Evolutionary conservation across 2,113 vertebrate genomes (phyloP), one percentile per base, ranked within the genome.

Genomic region (Chloebia gouldiae): DNA sequence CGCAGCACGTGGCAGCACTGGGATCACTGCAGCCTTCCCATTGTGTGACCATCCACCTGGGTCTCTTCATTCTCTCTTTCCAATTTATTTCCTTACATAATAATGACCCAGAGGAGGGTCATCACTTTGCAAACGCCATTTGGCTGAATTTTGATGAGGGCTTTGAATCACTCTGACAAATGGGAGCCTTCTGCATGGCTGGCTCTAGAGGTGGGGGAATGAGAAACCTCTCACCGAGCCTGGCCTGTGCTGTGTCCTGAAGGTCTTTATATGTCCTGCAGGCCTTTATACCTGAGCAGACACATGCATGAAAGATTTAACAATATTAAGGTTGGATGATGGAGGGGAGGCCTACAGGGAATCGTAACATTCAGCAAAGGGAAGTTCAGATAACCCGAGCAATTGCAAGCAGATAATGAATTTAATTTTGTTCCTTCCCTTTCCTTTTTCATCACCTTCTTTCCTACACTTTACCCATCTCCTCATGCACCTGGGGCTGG

Each of bases 41-140:
- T 87, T 94, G 92, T 94, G 44, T 84, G 44, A 49, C 70, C 57
- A 3, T 84, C 75, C 94, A 94, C 84, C 81, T 82, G 78, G 54
- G 90, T 82, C 91, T 90, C 75, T 82, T 82, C 81, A 40, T 82
- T 90, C 82, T 92, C 69, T 66, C 79, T 73, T 88, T 96, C 82
- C 79, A 94, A 91, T 97, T 90, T 96, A 94, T 92, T 92, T 93
- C 76, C 72, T 94, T 88, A 77, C 90, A 88, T 96, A 94, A 27
- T 95, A 95, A 97, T 94, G 90, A 96, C 96, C 92, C 95, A 95
- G 79, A 93, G 95, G 95, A 97, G 91, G 86, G 72, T 86, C 9
- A 56, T 44, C 93, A 73, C 37, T 83, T 88, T 86, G 72, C 92
- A 93, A 78, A 86, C 65, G 61, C 72, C 93, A 95, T 95, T 96